Percentiles rank a stretch among this genome's conserved stretches.
phyloP scores from a whole-genome alignment of 1,140 invertebrate species.

The Harpegnathos saltator region DNA sequence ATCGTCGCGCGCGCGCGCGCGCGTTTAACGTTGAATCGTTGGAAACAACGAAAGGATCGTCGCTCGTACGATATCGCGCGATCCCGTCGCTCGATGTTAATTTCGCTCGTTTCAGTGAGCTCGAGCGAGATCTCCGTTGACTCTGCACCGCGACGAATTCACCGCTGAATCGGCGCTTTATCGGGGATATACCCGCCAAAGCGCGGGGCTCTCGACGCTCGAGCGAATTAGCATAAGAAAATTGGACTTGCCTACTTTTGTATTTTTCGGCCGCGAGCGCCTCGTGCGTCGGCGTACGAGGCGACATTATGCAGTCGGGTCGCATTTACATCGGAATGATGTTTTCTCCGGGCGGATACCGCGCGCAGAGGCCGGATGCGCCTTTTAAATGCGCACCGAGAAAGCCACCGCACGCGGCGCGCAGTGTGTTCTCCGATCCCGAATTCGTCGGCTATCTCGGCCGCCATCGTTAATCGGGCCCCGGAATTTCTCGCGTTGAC shows the following conservation, averaged over 20 bases:
- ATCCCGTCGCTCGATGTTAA: no score
- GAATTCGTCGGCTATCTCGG: conserved; percentile 20
- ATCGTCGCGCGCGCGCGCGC: no score
- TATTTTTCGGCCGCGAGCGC: conserved; percentile 26
- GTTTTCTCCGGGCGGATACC: conserved; percentile 37
- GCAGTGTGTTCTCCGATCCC: conserved; percentile 21
- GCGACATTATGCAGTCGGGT: conserved; percentile 51
- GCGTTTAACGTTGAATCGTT: no score
- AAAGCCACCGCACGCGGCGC: conserved; percentile 5
- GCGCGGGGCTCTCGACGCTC: not conserved
- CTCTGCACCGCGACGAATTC: no score
- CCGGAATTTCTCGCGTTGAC: not conserved
- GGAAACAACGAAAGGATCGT: no score
- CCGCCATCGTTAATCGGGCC: not conserved
- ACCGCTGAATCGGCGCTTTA: not conserved
- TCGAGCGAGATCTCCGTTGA: no score
- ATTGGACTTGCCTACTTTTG: conserved; percentile 55
- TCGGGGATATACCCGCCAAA: not conserved
- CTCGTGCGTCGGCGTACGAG: conserved; percentile 15
- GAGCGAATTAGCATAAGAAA: conserved; percentile 65
- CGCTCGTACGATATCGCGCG: no score
- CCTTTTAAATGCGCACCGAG: conserved; percentile 36
- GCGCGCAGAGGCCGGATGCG: conserved; percentile 53
- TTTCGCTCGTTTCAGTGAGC: no score
- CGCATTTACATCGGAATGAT: conserved; percentile 71